Percentiles rank a stretch among this genome's conserved stretches.
Conservation (phyloP, 2,797 vertebrate species). For the Gobio occitaniae region DNA sequence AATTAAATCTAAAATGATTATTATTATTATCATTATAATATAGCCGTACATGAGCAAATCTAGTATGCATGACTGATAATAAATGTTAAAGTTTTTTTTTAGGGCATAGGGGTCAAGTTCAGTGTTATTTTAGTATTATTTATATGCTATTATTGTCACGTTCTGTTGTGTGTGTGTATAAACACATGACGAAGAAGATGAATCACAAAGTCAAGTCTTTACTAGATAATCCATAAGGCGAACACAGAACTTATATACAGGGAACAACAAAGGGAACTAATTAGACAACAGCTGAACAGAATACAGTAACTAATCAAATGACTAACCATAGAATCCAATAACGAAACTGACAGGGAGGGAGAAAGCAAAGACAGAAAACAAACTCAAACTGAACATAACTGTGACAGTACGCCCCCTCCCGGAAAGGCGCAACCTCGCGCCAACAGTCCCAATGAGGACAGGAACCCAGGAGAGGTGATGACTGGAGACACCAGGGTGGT, state of each 20-base stretch:
- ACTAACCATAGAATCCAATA: not conserved
- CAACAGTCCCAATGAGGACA: too few species aligned
- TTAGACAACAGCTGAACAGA: not conserved
- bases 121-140: not conserved
- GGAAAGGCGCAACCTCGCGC: too few species aligned
- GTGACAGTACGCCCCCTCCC: not conserved
- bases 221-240: not conserved
- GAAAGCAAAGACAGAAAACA: not conserved
- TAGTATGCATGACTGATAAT: not conserved
- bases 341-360: not conserved
- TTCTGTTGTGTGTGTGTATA: not conserved
- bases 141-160: not conserved
- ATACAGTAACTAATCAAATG: not conserved
- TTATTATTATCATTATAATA: not conserved
- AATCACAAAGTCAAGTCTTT: not conserved
- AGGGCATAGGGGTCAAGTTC: too few species aligned
- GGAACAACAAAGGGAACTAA: not conserved
- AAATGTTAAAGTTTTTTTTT: not conserved
- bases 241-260: not conserved
- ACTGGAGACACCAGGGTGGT: too few species aligned
- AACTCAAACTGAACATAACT: not conserved
- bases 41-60: not conserved
- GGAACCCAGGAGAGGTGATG: too few species aligned
- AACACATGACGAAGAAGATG: not conserved
- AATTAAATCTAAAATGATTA: not conserved